phyloP scores from a whole-genome alignment of 2,888 invertebrate genomes.

The Rhagonycha fulva region DNA sequence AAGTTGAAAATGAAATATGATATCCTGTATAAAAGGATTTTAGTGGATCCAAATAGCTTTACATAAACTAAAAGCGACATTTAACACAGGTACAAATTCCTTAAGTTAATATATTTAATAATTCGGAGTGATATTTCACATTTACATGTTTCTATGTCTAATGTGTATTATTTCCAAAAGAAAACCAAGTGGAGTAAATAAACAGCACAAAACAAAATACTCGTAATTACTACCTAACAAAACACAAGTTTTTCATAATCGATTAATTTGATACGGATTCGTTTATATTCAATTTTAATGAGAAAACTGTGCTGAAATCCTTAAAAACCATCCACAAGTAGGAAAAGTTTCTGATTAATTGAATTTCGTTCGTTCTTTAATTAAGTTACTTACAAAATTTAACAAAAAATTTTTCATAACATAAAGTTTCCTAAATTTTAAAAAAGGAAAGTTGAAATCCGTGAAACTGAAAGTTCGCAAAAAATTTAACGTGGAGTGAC shows the following conservation, averaged over 20 bases:
- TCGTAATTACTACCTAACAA: not conserved
- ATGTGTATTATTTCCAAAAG: not conserved
- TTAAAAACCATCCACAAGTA: not conserved
- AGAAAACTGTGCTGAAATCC: not conserved
- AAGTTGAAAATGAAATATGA: conserved; percentile 4
- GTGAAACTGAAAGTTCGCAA: no score
- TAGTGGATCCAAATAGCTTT: not conserved
- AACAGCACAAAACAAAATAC: not conserved
- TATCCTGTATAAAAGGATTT: conserved; percentile 3
- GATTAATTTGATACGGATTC: not conserved
- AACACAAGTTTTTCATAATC: not conserved
- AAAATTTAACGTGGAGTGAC: not conserved
- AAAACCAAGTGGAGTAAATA: not conserved
- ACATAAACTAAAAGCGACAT: not conserved
- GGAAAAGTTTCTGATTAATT: not conserved
- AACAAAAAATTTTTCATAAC: not conserved
- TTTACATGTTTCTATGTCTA: not conserved
- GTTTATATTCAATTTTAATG: not conserved
- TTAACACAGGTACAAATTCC: not conserved
- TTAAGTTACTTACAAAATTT: not conserved
- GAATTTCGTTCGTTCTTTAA: not conserved
- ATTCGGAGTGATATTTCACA: not conserved
- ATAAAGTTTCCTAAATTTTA: not conserved
- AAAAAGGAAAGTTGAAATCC: not conserved
- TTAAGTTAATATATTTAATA: not conserved